Evolutionary conservation across 2,797 vertebrate species (phyloP).

Genomic region (Microhierax caerulescens): DNA sequence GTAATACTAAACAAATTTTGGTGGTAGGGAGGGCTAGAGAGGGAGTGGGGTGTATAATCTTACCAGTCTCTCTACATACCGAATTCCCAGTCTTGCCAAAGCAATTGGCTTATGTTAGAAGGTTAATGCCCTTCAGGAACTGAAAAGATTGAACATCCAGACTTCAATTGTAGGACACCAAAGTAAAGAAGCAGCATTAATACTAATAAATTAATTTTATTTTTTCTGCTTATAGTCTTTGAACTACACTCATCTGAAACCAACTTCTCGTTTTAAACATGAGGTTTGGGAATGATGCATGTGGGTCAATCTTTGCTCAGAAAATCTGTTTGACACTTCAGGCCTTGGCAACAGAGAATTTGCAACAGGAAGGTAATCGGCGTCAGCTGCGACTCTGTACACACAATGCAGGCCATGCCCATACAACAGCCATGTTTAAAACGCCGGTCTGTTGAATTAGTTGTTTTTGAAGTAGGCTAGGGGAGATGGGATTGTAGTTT

Average conservation of each 20-base stretch:
- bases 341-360: neutral
- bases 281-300: neutral
- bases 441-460: neutral
- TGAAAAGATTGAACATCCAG: neutral
- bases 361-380: neutral
- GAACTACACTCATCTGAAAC: neutral
- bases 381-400: neutral
- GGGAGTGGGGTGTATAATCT: neutral
- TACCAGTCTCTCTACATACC: rapidly evolving
- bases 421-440: neutral
- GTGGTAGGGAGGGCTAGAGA: neutral
- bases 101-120: neutral
- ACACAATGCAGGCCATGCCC: neutral
- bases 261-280: conserved; percentile 10
- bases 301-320: conserved; percentile 21
- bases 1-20: neutral
- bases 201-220: neutral
- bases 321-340: neutral
- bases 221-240: neutral
- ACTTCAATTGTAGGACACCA: neutral
- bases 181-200: neutral
- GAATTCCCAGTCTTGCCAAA: neutral
- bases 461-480: neutral
- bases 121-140: neutral
- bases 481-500: neutral